A percentile compares a stretch with the other conserved stretches of the same genome.
Conservation (phyloP, 1,140 invertebrate species). For the Gerris buenoi region DNA sequence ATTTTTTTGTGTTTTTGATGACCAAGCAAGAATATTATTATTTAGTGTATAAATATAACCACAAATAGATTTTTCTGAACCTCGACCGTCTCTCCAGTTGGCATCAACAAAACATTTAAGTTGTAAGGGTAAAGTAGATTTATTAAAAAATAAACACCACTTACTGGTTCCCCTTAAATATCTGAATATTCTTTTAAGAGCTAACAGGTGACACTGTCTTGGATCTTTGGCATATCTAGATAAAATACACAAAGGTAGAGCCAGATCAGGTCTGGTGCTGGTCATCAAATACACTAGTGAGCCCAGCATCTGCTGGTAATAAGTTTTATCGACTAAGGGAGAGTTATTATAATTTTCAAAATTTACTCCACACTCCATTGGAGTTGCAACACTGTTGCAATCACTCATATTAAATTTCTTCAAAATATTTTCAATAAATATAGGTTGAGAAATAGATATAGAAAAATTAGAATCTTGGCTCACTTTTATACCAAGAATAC, state of each 20-base stretch:
- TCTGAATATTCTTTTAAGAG: background rate
- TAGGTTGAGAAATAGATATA: no score
- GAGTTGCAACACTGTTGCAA: background rate
- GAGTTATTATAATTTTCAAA: background rate
- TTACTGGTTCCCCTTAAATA: background rate
- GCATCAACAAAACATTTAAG: no score
- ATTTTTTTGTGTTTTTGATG: no score
- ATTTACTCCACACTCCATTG: background rate
- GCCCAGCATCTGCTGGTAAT: background rate
- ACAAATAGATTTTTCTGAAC: no score
- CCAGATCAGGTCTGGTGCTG: background rate
- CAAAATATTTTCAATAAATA: background rate
- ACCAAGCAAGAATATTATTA: no score
- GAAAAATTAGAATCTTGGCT: no score
- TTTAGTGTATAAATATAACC: no score
- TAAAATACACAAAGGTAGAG: background rate
- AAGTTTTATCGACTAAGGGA: background rate
- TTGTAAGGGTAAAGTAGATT: no score
- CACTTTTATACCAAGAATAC: no score
- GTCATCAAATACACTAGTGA: background rate
- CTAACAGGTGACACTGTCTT: background rate
- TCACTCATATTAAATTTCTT: background rate
- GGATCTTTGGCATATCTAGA: background rate
- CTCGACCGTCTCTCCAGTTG: no score
- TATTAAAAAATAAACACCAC: no score